A percentile compares a stretch with the other conserved stretches of the same genome.
phyloP scores from a whole-genome alignment of 2,113 vertebrate genomes.

The Gobio gobio region DNA sequence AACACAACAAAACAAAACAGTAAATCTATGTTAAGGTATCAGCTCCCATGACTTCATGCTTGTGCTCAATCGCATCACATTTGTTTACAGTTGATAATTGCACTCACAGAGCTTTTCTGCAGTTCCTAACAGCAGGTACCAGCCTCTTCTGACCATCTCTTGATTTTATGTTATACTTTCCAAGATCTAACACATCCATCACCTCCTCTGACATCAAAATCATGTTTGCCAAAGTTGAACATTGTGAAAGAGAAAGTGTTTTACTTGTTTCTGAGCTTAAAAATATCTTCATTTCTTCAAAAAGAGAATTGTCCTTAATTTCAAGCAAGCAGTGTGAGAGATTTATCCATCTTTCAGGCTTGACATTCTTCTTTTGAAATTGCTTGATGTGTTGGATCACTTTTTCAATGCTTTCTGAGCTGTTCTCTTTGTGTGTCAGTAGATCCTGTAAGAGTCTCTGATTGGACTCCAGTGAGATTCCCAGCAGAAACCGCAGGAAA shows the following conservation, averaged over 20 bases:
- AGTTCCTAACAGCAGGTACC: slow-evolving; percentile 11
- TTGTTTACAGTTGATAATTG: background rate
- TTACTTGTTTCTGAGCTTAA: background rate
- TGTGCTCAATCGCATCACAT: no score
- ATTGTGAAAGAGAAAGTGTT: background rate
- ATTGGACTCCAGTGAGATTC: background rate
- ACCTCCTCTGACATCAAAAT: background rate
- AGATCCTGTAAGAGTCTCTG: background rate
- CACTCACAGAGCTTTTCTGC: slow-evolving; percentile 30
- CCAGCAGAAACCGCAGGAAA: background rate
- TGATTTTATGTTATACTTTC: background rate
- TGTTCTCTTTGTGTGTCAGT: no score
- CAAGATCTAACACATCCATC: background rate
- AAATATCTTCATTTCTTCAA: background rate
- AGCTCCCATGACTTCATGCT: no score
- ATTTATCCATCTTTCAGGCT: slow-evolving; percentile 13
- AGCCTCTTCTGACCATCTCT: background rate
- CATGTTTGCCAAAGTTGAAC: background rate
- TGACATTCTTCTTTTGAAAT: background rate
- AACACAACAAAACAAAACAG: no score
- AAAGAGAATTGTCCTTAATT: slow-evolving; percentile 1
- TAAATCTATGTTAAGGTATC: no score
- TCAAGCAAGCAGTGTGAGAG: slow-evolving; percentile 16
- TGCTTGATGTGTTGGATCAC: background rate
- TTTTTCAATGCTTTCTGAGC: background rate